phyloP scores from a whole-genome alignment of 2,888 invertebrate species.

The Sinodicranocentrus sp. region DNA sequence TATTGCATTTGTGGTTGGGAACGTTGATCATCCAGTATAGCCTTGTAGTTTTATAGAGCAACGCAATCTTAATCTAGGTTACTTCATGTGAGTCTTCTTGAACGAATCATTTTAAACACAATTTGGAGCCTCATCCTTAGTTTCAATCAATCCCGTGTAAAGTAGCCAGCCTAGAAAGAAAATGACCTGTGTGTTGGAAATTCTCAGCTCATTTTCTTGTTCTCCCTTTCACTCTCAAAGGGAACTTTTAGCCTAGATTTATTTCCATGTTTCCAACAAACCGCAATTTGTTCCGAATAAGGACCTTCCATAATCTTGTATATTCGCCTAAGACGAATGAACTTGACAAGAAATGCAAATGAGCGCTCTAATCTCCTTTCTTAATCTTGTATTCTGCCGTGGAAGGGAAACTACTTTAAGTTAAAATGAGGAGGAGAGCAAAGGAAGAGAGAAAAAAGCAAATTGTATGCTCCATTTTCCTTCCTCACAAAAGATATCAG shows the following conservation, averaged over 20 bases:
- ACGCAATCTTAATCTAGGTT: too few species aligned
- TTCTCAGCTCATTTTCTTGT: background rate
- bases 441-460: background rate
- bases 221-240: background rate
- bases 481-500: too few species aligned
- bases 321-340: conserved; percentile 16
- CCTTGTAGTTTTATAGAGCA: too few species aligned
- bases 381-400: conserved; percentile 34
- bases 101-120: background rate
- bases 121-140: background rate
- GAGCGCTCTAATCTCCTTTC: conserved; percentile 37
- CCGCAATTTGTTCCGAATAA: background rate
- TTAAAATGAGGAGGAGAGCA: background rate
- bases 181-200: background rate
- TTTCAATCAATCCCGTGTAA: background rate
- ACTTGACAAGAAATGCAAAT: conserved; percentile 17
- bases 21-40: conserved; percentile 24
- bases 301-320: background rate
- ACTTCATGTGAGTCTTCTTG: background rate
- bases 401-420: conserved; percentile 14
- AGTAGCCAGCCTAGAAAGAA: background rate
- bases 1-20: conserved; percentile 4
- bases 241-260: background rate
- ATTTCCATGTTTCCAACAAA: background rate
- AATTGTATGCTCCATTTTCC: too few species aligned